Percentiles rank a stretch among this genome's conserved stretches.
phyloP scores from a whole-genome alignment of 37 sponge, comb jelly and placozoan species.

The Chondrosia reniformis region DNA sequence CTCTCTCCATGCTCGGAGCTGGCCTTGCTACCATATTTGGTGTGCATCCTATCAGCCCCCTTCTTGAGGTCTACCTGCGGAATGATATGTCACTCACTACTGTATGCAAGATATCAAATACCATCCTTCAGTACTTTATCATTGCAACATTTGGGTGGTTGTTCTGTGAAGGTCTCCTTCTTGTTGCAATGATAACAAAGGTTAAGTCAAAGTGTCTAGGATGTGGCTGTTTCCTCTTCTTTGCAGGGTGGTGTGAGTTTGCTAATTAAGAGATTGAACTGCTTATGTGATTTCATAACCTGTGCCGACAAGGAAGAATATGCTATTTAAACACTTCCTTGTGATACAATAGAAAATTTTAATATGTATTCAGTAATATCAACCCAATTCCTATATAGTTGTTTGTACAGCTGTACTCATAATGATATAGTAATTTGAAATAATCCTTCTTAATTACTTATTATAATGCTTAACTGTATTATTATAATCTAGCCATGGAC shows the following conservation, averaged over 20 bases:
- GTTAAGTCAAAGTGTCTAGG: background rate
- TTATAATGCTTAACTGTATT: too few species aligned
- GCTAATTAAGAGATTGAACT: background rate
- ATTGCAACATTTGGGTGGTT: constrained; percentile 6
- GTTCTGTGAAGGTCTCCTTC: constrained; percentile 2
- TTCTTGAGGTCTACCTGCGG: constrained; percentile 10
- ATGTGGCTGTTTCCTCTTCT: constrained; percentile 15
- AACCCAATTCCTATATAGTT: too few species aligned
- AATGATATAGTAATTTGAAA: too few species aligned
- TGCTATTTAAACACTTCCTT: too few species aligned
- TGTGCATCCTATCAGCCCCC: background rate
- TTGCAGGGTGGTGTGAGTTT: constrained; percentile 11
- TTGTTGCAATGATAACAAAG: constrained; percentile 16
- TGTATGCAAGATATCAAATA: background rate
- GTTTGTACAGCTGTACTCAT: too few species aligned
- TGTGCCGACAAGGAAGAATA: too few species aligned
- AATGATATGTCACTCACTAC: background rate
- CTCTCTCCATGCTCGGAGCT: constrained; percentile 6
- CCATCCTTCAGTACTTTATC: background rate
- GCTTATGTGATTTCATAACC: too few species aligned
- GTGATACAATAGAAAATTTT: too few species aligned
- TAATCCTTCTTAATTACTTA: too few species aligned
- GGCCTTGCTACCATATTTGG: constrained; percentile 6
- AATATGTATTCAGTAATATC: too few species aligned
- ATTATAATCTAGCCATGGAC: too few species aligned